Conservation (phyloP, 2,888 invertebrate species). For the Teleogryllus oceanicus region DNA sequence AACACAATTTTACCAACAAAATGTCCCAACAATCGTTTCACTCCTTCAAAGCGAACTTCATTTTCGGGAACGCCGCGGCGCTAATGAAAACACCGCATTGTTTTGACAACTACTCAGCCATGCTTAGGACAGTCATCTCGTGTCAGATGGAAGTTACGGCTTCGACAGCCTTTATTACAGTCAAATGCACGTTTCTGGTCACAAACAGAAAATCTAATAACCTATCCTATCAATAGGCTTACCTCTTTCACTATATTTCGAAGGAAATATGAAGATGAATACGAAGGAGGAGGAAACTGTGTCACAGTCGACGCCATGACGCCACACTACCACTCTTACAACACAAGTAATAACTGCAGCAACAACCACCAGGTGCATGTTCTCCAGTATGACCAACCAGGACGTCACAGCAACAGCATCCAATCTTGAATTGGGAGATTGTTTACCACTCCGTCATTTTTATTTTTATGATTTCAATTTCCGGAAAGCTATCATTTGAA, state of each 20-base stretch:
- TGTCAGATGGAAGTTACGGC: background rate
- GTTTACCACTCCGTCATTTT: too few species aligned
- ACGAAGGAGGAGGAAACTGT: constrained; percentile 37
- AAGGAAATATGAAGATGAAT: constrained; percentile 37
- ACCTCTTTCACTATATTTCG: constrained; percentile 38
- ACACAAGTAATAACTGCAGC: constrained; percentile 20
- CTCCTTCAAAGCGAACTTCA: too few species aligned
- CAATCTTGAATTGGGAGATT: too few species aligned
- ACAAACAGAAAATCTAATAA: too few species aligned
- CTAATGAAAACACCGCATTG: background rate
- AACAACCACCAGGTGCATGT: background rate
- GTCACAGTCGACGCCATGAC: constrained; percentile 37
- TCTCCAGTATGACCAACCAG: constrained; percentile 18
- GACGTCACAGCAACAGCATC: background rate
- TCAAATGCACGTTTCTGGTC: too few species aligned
- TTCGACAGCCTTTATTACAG: background rate
- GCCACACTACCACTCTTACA: background rate
- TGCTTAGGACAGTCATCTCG: background rate
- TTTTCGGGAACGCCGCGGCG: background rate
- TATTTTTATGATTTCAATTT: too few species aligned
- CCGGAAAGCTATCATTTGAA: too few species aligned
- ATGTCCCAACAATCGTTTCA: too few species aligned
- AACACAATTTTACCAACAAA: too few species aligned
- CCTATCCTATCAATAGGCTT: constrained; percentile 4
- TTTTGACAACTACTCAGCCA: constrained; percentile 4